Evolutionary conservation across 2,113 vertebrate genomes (phyloP), one percentile per base, ranked within the genome.

Genomic region (Clarias macrocephalus): DNA sequence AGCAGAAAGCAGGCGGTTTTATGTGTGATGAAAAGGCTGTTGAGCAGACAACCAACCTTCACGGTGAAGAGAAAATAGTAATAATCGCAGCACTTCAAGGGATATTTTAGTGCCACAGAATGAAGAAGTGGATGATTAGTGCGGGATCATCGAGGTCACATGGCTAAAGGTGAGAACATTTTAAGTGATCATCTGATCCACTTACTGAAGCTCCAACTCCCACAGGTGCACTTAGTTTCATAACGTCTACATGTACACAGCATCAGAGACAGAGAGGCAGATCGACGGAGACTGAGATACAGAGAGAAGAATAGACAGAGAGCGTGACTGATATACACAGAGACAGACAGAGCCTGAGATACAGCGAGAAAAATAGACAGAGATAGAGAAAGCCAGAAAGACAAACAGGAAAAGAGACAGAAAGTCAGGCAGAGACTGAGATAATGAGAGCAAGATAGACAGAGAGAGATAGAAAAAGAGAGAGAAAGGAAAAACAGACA

Each of bases 191-290:
- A 73, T 30, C 19, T 37, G 30, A n/a, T 21, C 23, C 16, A 37
- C 85, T 59, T 70, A 80, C 56, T 28, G 23, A 30, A 70, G 16
- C 72, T 68, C 76, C 25, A 16, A 56, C 77, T 42, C 56, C 65
- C 28, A 63, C 25, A 54, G 66, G 30, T 72, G 42, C 75, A 80
- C 62, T 37, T 18, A 62, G 63, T 86, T 80, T 73, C 79, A 86
- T 70, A 56, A 80, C 33, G 63, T 52, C n/a, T 16, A 57, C 76
- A 48, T 13, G 5, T 23, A 75, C 37, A 23, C 9, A 42, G 30
- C 25, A 4, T 42, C 18, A 72, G 70, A 72, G 30, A 42, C 11
- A 37, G 6, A 37, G 30, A 72, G 5, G 42, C 33, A 73, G 33
- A 48, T 16, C 30, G 28, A 70, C 15, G 33, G 28, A 70, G 28